These are phyloP conservation scores for Drosophila yakuba DNA, from an alignment of 1,140 invertebrate species.

Conservation along the genomic window DNA sequence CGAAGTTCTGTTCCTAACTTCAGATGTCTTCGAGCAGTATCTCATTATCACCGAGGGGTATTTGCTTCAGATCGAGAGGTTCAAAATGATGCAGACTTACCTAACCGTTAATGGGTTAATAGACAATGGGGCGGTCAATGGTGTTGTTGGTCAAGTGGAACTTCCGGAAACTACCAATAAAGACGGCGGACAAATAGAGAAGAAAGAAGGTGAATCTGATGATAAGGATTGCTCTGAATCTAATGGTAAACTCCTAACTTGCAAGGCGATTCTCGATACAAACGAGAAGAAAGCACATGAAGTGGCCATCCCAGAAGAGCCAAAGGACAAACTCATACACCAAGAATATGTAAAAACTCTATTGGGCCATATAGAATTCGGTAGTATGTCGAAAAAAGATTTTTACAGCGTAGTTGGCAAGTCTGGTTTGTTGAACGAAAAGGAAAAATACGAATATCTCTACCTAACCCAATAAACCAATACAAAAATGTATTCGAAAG, in stretches of 20 bases:
- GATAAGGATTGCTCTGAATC: neutral
- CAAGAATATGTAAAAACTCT: slow-evolving; percentile 15
- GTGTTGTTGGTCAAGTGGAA: neutral
- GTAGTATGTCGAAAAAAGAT: neutral
- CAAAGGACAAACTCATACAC: neutral
- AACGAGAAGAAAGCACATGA: neutral
- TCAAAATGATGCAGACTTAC: slow-evolving; percentile 26
- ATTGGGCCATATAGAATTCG: slow-evolving; percentile 1
- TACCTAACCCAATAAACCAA: neutral
- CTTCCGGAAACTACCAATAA: neutral
- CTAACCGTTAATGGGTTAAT: slow-evolving; percentile 1
- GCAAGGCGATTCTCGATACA: too few relatives aligned
- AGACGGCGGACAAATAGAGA: neutral
- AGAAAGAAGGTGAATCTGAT: neutral
- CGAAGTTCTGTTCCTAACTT: neutral
- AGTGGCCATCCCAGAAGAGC: too few relatives aligned
- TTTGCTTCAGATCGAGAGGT: slow-evolving; percentile 9
- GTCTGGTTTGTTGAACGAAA: slow-evolving; percentile 1
- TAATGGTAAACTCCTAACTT: neutral
- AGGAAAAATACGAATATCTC: slow-evolving; percentile 10
- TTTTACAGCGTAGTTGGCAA: slow-evolving; percentile 26
- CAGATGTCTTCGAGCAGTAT: slow-evolving; percentile 24
- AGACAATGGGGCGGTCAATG: too few relatives aligned
- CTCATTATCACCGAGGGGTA: neutral
- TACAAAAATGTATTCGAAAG: too few relatives aligned